phyloP scores from a whole-genome alignment of 2,888 invertebrate species.

The Chirona hameri region DNA sequence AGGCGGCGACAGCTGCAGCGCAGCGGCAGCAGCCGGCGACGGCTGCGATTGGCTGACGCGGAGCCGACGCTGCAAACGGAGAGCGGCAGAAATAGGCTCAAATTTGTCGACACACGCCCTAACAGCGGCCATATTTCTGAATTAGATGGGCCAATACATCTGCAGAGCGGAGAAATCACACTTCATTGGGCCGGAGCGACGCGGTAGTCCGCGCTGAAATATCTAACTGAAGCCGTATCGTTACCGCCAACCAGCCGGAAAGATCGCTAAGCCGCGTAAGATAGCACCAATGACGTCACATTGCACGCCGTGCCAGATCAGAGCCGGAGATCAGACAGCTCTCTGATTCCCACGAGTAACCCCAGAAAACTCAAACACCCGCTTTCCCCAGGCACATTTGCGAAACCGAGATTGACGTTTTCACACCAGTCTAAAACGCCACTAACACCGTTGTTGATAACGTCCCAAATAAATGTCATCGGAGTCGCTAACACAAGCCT shows the following conservation, averaged over 20 bases:
- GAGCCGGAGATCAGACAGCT: too few species aligned
- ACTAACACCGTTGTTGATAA: too few species aligned
- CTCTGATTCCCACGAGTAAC: too few species aligned
- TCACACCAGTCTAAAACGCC: too few species aligned
- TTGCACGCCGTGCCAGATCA: too few species aligned
- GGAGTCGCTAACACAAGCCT: too few species aligned
- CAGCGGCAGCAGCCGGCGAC: background rate
- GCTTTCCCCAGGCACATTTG: too few species aligned
- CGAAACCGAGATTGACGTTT: too few species aligned
- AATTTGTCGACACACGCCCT: background rate
- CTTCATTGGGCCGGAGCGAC: background rate
- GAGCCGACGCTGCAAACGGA: background rate
- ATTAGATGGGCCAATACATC: background rate
- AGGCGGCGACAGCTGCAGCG: background rate
- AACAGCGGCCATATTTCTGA: background rate
- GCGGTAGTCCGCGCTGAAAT: background rate
- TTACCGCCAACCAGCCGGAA: background rate
- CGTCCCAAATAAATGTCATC: too few species aligned
- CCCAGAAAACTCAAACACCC: too few species aligned
- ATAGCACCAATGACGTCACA: background rate
- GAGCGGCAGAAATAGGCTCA: background rate
- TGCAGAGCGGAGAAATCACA: background rate
- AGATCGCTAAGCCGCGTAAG: background rate
- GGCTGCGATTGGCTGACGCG: background rate
- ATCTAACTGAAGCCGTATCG: background rate